Base-by-base conservation (phyloP, 1,140 invertebrate genomes). In the Drosophila pruinosa region DNA sequence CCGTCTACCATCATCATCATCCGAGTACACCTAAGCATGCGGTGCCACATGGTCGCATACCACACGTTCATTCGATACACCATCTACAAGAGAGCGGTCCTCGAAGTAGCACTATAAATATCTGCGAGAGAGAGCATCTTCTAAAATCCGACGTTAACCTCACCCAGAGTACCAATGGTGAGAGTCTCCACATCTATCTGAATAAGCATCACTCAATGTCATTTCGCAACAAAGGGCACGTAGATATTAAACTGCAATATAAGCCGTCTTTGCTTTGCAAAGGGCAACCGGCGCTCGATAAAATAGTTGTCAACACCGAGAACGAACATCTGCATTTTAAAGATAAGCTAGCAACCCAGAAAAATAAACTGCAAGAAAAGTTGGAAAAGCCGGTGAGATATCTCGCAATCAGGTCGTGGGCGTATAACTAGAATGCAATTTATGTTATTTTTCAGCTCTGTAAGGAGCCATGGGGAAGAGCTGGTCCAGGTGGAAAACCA, bases 401-500 rank as follows among this genome's bases (percentile, higher is more conserved):
- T 68, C 70, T 59, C 50, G 53, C 67, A 8, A 28, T 19, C 7
- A 6, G 34, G 28, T 8, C 48, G 15, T 57, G 48, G 47, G 43
- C 36, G 8, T 21, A 43, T 12, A 39, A n/a, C 19, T 15, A 19
- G n/a, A n/a, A n/a, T n/a, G n/a, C n/a, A n/a, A 0, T 10, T 38
- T 2, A 15, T 7, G 6, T 21, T 1, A 36, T 36, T 10, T 70
- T 77, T 14, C 31, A 88, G 80, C 48, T 56, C 5, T 74, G 67
- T 28, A 89, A 88, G 38, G 80, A 88, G 34, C 85, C 89, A 7
- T 94, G 93, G 94, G 93, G 93, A 59, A 93, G 92, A 77, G 91
- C 92, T 10, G 93, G 94, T 75, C 94, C 94, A 53, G 94, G 94
- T 53, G 94, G 94, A 73, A 91, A 90, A 67, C 92, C 92, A 71